phyloP scores from a whole-genome alignment of 2,888 invertebrate species.

The Scaptomyza tumidula region DNA sequence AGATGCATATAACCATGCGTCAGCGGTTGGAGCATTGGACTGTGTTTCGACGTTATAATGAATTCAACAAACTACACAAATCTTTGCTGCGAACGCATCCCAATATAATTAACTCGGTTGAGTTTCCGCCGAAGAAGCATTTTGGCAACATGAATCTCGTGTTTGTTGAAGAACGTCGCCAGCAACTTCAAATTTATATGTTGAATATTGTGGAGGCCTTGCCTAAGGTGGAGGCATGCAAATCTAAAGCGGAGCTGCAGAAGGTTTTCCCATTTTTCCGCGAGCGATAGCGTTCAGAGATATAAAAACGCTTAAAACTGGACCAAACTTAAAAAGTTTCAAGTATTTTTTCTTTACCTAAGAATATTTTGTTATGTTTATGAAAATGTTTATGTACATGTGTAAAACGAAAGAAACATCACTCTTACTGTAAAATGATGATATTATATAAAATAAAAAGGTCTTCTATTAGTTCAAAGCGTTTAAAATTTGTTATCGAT shows the following conservation, averaged over 20 bases:
- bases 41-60: constrained; percentile 96
- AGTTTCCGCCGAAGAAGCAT: constrained; percentile 98
- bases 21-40: constrained; percentile 93
- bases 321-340: constrained; percentile 37
- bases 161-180: constrained; percentile 94
- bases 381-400: constrained; percentile 49
- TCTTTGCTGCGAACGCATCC: constrained; percentile 92
- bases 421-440: constrained; percentile 28
- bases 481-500: not conserved
- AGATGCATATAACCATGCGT: constrained; percentile 83
- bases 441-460: constrained; percentile 52
- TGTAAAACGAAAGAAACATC: constrained; percentile 25
- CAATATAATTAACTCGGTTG: constrained; percentile 91
- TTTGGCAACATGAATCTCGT: constrained; percentile 94
- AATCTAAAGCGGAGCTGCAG: constrained; percentile 91
- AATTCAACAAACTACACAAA: constrained; percentile 94
- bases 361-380: constrained; percentile 41
- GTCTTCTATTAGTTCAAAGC: not conserved
- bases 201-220: constrained; percentile 92
- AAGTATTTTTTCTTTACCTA: constrained; percentile 51
- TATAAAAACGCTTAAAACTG: not conserved
- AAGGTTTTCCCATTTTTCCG: constrained; percentile 94
- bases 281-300: constrained; percentile 85
- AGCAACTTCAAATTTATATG: constrained; percentile 94
- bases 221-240: constrained; percentile 91